Conservation (phyloP, 2,797 vertebrate species). For the Carcharodon carcharias region DNA sequence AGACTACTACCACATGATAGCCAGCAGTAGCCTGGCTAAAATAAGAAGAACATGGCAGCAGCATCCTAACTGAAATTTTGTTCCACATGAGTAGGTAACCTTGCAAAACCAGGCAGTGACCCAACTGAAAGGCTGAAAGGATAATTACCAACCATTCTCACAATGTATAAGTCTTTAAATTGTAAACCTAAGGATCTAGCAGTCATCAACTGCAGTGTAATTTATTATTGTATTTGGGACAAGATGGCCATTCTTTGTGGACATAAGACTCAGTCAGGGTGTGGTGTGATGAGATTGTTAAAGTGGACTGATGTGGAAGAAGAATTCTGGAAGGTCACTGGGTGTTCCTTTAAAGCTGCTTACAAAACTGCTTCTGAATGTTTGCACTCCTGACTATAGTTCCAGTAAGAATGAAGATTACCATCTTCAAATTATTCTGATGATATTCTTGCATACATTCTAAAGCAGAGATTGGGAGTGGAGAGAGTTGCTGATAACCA, state of each 20-base stretch:
- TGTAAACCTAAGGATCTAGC: background rate
- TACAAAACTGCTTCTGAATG: background rate
- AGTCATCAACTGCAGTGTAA: background rate
- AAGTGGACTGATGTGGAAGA: background rate
- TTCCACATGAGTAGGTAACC: conserved; percentile 6
- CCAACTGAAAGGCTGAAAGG: background rate
- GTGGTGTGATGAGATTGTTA: background rate
- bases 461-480: background rate
- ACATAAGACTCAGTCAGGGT: background rate
- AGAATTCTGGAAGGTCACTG: background rate
- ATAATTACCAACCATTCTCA: conserved; percentile 8
- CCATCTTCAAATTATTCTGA: conserved; percentile 24
- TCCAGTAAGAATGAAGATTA: background rate
- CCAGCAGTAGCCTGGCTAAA: background rate
- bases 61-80: background rate
- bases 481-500: background rate
- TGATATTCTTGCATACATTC: background rate
- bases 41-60: background rate
- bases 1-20: background rate
- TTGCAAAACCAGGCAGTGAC: conserved; percentile 9
- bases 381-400: background rate
- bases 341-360: background rate
- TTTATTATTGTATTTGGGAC: background rate
- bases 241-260: background rate
- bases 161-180: background rate